phyloP scores from a whole-genome alignment of 2,113 vertebrate species.

The Axis porcinus region DNA sequence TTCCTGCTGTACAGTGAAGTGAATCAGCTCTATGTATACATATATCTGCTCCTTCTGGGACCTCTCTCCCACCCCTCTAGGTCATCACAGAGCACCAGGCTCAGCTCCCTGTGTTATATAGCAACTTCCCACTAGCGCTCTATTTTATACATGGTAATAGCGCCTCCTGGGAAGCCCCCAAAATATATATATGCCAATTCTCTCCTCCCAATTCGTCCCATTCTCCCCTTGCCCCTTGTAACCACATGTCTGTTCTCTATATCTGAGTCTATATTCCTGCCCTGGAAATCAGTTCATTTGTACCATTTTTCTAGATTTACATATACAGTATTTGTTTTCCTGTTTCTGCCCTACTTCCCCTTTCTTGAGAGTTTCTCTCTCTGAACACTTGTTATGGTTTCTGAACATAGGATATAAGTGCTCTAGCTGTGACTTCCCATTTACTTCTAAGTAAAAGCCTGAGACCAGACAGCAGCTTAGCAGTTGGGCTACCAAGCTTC shows the following conservation, averaged over 20 bases:
- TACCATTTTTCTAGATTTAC: not conserved
- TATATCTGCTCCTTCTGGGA: not conserved
- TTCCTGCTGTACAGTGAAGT: not conserved
- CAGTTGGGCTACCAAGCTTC: not conserved
- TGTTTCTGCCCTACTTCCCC: not conserved
- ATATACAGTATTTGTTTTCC: not conserved
- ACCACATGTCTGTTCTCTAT: not conserved
- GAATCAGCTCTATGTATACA: not conserved
- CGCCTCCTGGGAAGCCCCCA: not conserved
- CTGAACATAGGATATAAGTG: not conserved
- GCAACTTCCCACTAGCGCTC: not conserved
- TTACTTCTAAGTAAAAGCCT: not conserved
- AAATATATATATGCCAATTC: not conserved
- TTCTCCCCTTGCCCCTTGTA: not conserved
- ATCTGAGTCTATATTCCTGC: not conserved
- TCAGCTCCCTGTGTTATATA: not conserved
- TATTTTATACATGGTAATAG: not conserved
- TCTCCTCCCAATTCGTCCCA: rapidly evolving
- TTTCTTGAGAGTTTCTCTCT: not conserved
- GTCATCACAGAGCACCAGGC: not conserved
- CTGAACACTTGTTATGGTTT: not conserved
- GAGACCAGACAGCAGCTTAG: too few relatives aligned
- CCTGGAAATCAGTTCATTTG: not conserved
- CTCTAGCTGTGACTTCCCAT: not conserved
- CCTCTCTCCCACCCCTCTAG: not conserved